Evolutionary conservation across 2,113 vertebrate species (phyloP).

Genomic region (Bufo gargarizans): DNA sequence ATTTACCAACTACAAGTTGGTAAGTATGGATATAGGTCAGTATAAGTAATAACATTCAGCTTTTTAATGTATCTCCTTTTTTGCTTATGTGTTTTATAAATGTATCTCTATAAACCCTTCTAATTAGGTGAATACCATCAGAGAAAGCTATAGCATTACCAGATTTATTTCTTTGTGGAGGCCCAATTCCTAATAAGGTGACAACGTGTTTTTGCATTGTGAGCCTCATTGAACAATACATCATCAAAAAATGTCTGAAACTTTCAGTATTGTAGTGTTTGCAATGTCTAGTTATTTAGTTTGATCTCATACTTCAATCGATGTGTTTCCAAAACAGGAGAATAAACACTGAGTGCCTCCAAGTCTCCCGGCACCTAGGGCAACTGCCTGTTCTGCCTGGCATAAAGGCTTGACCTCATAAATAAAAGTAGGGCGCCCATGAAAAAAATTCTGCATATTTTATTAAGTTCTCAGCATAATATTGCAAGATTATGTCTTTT

Average conservation of each 20-base stretch:
- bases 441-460: neutral
- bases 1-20: too few relatives aligned
- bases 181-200: too few relatives aligned
- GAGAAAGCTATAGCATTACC: too few relatives aligned
- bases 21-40: too few relatives aligned
- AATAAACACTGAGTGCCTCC: neutral
- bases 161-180: too few relatives aligned
- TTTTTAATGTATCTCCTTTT: too few relatives aligned
- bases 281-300: neutral
- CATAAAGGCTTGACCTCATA: neutral
- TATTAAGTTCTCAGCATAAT: constrained; percentile 1
- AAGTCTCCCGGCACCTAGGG: neutral
- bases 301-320: neutral
- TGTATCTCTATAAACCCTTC: too few relatives aligned
- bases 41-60: too few relatives aligned
- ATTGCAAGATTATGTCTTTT: constrained; percentile 4
- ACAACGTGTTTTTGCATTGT: too few relatives aligned
- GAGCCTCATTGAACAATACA: neutral
- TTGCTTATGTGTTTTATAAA: too few relatives aligned
- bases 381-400: neutral
- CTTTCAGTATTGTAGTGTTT: neutral
- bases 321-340: neutral
- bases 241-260: neutral
- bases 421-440: neutral
- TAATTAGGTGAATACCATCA: too few relatives aligned